phyloP scores from a whole-genome alignment of 2,797 vertebrate genomes.

The Notoglanidium macrostoma region DNA sequence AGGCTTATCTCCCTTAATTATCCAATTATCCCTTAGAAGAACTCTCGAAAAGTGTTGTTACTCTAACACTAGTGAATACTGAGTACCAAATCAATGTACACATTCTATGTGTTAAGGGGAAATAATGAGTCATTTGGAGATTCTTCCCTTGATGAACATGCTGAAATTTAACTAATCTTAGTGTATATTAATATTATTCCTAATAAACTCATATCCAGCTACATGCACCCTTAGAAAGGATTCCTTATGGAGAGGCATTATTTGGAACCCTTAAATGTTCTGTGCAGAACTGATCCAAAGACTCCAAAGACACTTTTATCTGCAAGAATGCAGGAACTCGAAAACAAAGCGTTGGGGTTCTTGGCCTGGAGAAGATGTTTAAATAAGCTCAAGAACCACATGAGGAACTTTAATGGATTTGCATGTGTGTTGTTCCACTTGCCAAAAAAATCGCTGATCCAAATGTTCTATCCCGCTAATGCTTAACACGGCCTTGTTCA shows the following conservation, averaged over 20 bases:
- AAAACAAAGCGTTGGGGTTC: not conserved
- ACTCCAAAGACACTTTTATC: not conserved
- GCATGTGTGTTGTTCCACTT: not conserved
- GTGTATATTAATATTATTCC: too few relatives aligned
- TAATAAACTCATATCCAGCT: too few relatives aligned
- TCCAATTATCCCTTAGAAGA: not conserved
- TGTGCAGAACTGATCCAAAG: not conserved
- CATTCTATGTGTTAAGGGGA: too few relatives aligned
- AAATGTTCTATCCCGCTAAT: not conserved
- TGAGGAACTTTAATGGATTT: slow-evolving; percentile 6
- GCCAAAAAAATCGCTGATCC: not conserved
- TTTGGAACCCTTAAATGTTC: too few relatives aligned
- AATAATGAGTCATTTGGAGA: too few relatives aligned
- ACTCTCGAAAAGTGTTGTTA: not conserved
- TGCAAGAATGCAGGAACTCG: not conserved
- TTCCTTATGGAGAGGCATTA: not conserved
- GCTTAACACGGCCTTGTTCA: not conserved
- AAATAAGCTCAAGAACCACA: not conserved
- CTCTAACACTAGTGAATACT: too few relatives aligned
- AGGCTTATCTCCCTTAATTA: not conserved
- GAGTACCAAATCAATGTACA: too few relatives aligned
- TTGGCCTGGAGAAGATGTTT: not conserved
- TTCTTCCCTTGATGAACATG: too few relatives aligned
- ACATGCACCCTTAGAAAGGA: not conserved
- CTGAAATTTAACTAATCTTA: too few relatives aligned